These are phyloP conservation scores for Phenacoccus solenopsis DNA, from an alignment of 1,140 invertebrate species.

Conservation along the genomic window DNA sequence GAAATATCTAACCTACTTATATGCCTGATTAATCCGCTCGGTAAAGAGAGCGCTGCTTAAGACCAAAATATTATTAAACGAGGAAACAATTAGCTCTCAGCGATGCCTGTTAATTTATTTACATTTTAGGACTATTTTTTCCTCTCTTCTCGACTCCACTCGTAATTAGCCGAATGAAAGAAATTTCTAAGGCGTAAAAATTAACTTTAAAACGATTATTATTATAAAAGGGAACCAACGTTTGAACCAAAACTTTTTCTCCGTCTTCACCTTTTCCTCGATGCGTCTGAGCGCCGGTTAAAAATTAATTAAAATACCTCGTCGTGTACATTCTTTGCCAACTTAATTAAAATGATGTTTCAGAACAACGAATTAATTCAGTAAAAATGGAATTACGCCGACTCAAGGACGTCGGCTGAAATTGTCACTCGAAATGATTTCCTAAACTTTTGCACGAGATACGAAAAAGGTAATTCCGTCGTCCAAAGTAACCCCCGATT, in stretches of 20 bases:
- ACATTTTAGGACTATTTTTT: neutral
- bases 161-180: neutral
- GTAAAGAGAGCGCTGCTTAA: too few species aligned
- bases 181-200: neutral
- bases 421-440: neutral
- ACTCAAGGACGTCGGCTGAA: neutral
- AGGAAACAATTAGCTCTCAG: too few species aligned
- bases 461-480: neutral
- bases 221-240: neutral
- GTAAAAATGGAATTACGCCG: neutral
- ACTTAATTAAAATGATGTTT: neutral
- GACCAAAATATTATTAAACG: too few species aligned
- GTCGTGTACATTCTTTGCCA: neutral
- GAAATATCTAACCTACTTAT: neutral
- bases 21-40: neutral
- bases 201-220: neutral
- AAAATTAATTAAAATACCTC: conserved; percentile 3
- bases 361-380: neutral
- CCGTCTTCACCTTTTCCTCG: too few species aligned
- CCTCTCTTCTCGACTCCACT: too few species aligned
- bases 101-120: neutral
- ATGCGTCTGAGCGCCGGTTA: neutral
- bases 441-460: too few species aligned
- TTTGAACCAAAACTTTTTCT: neutral
- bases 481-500: neutral